These are phyloP conservation scores for Achlya flavicornis DNA, from an alignment of 2,888 invertebrate genomes.

Conservation along the genomic window DNA sequence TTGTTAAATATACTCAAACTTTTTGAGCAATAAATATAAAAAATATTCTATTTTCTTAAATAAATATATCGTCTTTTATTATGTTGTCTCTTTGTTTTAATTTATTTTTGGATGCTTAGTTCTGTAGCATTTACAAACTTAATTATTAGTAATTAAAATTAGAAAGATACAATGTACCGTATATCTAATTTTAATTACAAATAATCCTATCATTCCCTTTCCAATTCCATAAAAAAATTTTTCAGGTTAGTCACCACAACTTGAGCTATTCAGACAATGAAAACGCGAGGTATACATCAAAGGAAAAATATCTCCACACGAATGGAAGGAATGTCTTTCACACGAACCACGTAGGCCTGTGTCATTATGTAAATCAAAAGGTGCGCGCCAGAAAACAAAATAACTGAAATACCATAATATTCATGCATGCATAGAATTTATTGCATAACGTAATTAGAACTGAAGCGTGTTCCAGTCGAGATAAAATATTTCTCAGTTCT, in stretches of 20 bases:
- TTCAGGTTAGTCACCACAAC: slow-evolving; percentile 8
- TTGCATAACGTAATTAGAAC: slow-evolving; percentile 23
- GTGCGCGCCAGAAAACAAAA: slow-evolving; percentile 26
- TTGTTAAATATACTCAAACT: too few species aligned
- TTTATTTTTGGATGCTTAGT: too few species aligned
- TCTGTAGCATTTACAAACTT: too few species aligned
- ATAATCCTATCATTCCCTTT: too few species aligned
- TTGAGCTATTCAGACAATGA: slow-evolving; percentile 20
- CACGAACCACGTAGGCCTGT: slow-evolving; percentile 21
- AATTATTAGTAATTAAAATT: too few species aligned
- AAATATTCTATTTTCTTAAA: too few species aligned
- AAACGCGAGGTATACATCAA: slow-evolving; percentile 28
- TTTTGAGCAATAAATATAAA: too few species aligned
- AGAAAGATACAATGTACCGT: too few species aligned
- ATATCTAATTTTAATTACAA: too few species aligned
- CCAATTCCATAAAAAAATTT: neutral
- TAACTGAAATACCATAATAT: slow-evolving; percentile 33
- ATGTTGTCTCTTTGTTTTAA: too few species aligned
- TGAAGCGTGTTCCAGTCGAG: neutral
- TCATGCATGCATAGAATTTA: slow-evolving; percentile 33
- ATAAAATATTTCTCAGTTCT: slow-evolving; percentile 14
- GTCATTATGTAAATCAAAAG: slow-evolving; percentile 34
- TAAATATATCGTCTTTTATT: too few species aligned
- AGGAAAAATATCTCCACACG: slow-evolving; percentile 33
- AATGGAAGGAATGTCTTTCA: slow-evolving; percentile 32